Base-by-base conservation (phyloP, 23 tunicate genomes). In the Clavelina lepadiformis region DNA sequence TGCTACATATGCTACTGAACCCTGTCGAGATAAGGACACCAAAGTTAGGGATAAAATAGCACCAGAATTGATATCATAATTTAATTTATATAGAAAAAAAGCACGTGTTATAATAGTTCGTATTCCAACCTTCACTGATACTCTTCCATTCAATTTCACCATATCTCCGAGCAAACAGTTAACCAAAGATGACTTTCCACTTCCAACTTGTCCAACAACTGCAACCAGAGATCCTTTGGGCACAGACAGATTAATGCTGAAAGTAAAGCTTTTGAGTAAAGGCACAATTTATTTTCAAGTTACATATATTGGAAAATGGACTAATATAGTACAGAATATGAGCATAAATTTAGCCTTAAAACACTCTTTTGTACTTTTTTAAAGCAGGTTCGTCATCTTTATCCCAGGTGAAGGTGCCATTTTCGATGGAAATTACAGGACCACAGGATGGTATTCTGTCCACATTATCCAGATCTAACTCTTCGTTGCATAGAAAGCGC, bases 191-290 rank as follows among this genome's bases (percentile, higher is more conserved):
- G 98, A 93, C 47, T 93, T 93, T 20, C 98, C 98, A 51, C 80
- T 60, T n/a, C 98, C 98, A 28, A 93, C 95, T 62, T 79, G 88
- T 27, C 98, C 98, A 51, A 93, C 98, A 13, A 93, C 82, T 8
- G 98, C 98, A 33, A 93, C 94, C 4, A 93, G 59, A 8, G 82
- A 69, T 2, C 98, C 98, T 31, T 64, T 60, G 1, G 72, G 67
- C 0, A 93, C 83, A 1, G 63, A 46, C 36, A 85, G n/a, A 32
- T 56, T 29, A 26, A 89, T 70, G 41, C 97, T 89, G 59, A 24
- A 51, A 58, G 27, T 0, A 5, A 63, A n/a, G n/a, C n/a, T n/a
- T n/a, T n/a, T n/a, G n/a, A n/a, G n/a, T n/a, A n/a, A n/a, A n/a
- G n/a, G n/a, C n/a, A n/a, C n/a, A n/a, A n/a, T n/a, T n/a, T n/a